These are phyloP conservation scores for Mimumesa dahlbomi DNA, from an alignment of 2,888 invertebrate species.

Conservation along the genomic window DNA sequence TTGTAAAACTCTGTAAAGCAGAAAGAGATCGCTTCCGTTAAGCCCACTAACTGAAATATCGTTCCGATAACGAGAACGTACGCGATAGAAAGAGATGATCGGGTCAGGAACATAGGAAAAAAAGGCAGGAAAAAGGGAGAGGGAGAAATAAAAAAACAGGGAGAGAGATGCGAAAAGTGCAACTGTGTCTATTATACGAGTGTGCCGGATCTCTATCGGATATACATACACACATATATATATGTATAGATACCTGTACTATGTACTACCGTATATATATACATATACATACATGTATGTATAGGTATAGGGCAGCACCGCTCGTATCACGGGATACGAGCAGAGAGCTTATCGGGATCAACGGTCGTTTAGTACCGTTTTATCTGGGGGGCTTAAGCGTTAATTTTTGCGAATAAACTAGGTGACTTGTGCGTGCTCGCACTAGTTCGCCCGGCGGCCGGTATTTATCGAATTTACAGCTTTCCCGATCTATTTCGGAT, in stretches of 20 bases:
- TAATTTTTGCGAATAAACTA: conserved; percentile 75
- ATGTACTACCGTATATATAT: neutral
- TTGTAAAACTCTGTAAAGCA: conserved; percentile 24
- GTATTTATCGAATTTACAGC: conserved; percentile 72
- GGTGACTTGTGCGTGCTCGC: conserved; percentile 51
- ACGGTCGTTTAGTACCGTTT: conserved; percentile 74
- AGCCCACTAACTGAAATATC: conserved; percentile 74
- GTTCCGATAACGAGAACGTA: conserved; percentile 72
- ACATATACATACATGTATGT: neutral
- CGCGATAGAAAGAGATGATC: conserved; percentile 24
- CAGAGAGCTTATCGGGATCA: conserved; percentile 72
- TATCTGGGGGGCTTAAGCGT: conserved; percentile 71
- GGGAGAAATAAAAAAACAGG: neutral
- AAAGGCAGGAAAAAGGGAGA: neutral
- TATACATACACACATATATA: neutral
- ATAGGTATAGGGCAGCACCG: neutral
- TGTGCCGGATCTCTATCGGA: conserved; percentile 3
- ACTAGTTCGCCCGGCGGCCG: conserved; percentile 30
- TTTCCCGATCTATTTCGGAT: conserved; percentile 60
- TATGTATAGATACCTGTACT: neutral
- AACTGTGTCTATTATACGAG: conserved; percentile 41
- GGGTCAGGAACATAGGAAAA: neutral
- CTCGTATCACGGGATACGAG: conserved; percentile 38
- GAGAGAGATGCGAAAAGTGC: conserved; percentile 17
- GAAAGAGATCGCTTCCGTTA: conserved; percentile 55